Evolutionary conservation across 2,888 invertebrate species (phyloP), one percentile per base, ranked within the genome.

Genomic region (Physocephala rufipes): DNA sequence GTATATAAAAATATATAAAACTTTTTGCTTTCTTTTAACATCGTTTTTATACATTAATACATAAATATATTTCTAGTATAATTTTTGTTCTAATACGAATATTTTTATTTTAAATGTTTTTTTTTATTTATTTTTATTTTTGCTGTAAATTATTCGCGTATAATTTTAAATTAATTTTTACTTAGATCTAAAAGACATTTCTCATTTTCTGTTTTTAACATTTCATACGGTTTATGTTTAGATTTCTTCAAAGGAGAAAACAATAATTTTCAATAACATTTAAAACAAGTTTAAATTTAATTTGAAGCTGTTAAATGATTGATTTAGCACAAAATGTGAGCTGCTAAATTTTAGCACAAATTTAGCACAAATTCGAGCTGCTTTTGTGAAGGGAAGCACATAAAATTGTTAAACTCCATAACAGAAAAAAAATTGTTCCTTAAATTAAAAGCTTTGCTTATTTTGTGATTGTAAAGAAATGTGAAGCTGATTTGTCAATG

Each of bases 1-100:
- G 70, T 70, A 70, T 71, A 71, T 67, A 71, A 71, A 71, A 71
- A 71, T 71, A 71, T 71, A 71, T 71, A 71, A 70, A 70, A 70
- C 36, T 64, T 64, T 70, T 26, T 70, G 47, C 58, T 49, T 58
- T 55, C 21, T 63, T 47, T 64, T 2, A 12, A 2, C 49, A 45
- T 24, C 47, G 63, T 65, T 30, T 67, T 68, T 68, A 64, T 70
- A 70, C 70, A 70, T 64, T 64, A 70, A 30, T 63, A 64, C 43
- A 70, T 70, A 64, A 58, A 70, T 70, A 64, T 70, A 53, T 53
- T 53, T 53, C 21, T 53, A 21, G 12, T 53, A 19, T n/a, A 9
- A 12, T 53, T 53, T 53, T 21, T 53, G 21, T 70, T 63, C 43
- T 62, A 28, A n/a, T 66, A 36, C 13, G 21, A 45, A n/a, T 61